A percentile compares a stretch with the other conserved stretches of the same genome.
Conservation (phyloP, 2,888 invertebrate genomes). For the Drosophila subsilvestris region DNA sequence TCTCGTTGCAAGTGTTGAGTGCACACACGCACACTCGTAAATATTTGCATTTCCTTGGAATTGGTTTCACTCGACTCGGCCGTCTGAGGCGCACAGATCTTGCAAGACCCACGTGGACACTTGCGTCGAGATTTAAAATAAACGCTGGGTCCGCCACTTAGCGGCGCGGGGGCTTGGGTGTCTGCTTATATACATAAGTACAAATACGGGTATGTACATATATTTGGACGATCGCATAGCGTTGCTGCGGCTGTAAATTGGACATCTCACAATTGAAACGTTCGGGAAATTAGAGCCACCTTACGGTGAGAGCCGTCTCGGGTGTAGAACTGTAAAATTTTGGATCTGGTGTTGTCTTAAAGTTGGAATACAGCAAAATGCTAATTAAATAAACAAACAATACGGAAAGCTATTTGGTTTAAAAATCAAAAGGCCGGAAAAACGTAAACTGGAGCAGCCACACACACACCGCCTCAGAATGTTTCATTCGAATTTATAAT, state of each 20-base stretch:
- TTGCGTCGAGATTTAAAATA: slow-evolving; percentile 65
- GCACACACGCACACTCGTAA: background rate
- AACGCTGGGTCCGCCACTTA: slow-evolving; percentile 22
- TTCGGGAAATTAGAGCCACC: slow-evolving; percentile 21
- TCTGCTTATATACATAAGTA: slow-evolving; percentile 9
- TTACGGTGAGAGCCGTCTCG: slow-evolving; percentile 10
- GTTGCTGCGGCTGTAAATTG: slow-evolving; percentile 24
- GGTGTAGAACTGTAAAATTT: background rate
- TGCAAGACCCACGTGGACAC: slow-evolving; percentile 15
- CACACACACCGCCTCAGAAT: background rate
- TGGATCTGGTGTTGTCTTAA: slow-evolving; percentile 1
- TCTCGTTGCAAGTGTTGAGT: background rate
- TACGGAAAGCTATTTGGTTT: slow-evolving; percentile 70
- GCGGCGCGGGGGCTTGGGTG: background rate
- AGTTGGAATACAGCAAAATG: slow-evolving; percentile 42
- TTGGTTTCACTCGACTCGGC: slow-evolving; percentile 31
- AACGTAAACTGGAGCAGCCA: slow-evolving; percentile 32
- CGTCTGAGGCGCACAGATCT: slow-evolving; percentile 10
- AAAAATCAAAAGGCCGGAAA: slow-evolving; percentile 49
- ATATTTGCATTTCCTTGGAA: slow-evolving; percentile 36
- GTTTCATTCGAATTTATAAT: slow-evolving; percentile 22
- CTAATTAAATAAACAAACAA: slow-evolving; percentile 77
- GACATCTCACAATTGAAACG: slow-evolving; percentile 13
- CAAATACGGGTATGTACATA: background rate
- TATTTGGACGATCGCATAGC: slow-evolving; percentile 26